phyloP scores from a whole-genome alignment of 2,888 invertebrate genomes.

The Oligia fasciuncula region DNA sequence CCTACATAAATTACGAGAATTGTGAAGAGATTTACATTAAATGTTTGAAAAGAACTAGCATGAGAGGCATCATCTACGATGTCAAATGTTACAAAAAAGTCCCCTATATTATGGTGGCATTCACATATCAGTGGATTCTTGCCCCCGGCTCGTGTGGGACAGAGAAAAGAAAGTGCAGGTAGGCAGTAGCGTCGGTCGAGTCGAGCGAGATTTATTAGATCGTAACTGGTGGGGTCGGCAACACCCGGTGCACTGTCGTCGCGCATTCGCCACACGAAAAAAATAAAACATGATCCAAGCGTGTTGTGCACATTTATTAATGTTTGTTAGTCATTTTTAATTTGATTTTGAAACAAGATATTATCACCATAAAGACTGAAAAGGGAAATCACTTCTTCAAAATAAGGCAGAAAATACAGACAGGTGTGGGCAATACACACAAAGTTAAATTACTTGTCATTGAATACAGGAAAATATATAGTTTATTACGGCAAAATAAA shows the following conservation, averaged over 20 bases:
- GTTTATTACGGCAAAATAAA: neutral
- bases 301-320: slow-evolving; percentile 45
- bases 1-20: slow-evolving; percentile 60
- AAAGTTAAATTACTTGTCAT: neutral
- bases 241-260: slow-evolving; percentile 78
- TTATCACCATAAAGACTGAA: neutral
- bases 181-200: slow-evolving; percentile 78
- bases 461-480: neutral
- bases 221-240: slow-evolving; percentile 87
- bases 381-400: slow-evolving; percentile 4
- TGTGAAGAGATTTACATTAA: slow-evolving; percentile 47
- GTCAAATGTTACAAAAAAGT: slow-evolving; percentile 76
- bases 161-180: slow-evolving; percentile 89
- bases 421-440: neutral
- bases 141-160: slow-evolving; percentile 80
- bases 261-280: slow-evolving; percentile 72
- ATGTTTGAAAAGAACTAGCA: slow-evolving; percentile 41
- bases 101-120: slow-evolving; percentile 74
- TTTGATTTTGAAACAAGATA: slow-evolving; percentile 17
- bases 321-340: slow-evolving; percentile 34
- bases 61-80: slow-evolving; percentile 60
- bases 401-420: neutral
- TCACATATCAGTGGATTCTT: slow-evolving; percentile 75
- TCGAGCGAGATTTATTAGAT: slow-evolving; percentile 87
- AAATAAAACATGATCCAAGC: slow-evolving; percentile 62